These are phyloP conservation scores for Microchrysa polita DNA, from an alignment of 2,888 invertebrate genomes.

Conservation along the genomic window DNA sequence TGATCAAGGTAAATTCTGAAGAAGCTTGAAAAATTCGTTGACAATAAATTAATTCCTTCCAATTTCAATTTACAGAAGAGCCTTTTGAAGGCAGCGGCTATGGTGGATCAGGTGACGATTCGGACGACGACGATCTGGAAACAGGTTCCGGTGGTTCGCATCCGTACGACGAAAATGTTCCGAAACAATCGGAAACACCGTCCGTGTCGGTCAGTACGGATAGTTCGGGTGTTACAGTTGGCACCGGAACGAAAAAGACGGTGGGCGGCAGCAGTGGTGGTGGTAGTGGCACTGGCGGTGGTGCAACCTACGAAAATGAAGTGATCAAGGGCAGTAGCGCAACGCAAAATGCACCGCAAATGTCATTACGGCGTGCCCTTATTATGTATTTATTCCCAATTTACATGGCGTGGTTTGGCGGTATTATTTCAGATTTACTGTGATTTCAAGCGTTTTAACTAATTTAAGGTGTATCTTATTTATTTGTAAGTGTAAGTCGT, in stretches of 20 bases:
- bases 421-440: constrained; percentile 83
- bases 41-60: background rate
- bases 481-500: constrained; percentile 38
- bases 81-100: constrained; percentile 74
- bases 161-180: constrained; percentile 53
- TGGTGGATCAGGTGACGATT: constrained; percentile 73
- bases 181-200: constrained; percentile 34
- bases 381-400: constrained; percentile 82
- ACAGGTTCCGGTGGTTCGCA: constrained; percentile 64
- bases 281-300: constrained; percentile 16
- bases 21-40: constrained; percentile 50
- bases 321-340: constrained; percentile 49
- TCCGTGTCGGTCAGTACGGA: constrained; percentile 48
- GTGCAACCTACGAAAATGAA: constrained; percentile 52
- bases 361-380: constrained; percentile 63
- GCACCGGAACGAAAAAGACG: constrained; percentile 54
- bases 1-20: constrained; percentile 67
- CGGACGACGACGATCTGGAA: constrained; percentile 64
- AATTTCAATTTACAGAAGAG: constrained; percentile 64
- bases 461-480: constrained; percentile 20
- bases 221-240: constrained; percentile 50
- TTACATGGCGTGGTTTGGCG: constrained; percentile 86
- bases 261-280: constrained; percentile 47
- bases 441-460: constrained; percentile 66
- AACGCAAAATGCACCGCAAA: constrained; percentile 50